A percentile compares a stretch with the other conserved stretches of the same genome.
phyloP scores from a whole-genome alignment of 2,797 vertebrate species.

The Malacoraja senta region DNA sequence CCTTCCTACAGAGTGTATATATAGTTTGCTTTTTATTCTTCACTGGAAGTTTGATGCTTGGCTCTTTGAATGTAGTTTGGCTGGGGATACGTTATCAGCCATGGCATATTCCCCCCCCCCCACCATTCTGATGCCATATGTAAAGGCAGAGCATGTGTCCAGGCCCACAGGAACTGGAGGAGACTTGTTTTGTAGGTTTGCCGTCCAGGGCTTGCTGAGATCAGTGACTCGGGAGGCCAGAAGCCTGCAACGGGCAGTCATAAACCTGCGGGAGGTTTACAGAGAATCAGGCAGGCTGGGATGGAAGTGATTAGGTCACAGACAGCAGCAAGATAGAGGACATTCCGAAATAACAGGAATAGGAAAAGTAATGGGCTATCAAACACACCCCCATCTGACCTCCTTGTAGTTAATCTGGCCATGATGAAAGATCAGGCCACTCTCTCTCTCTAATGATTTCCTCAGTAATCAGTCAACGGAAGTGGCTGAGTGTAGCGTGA shows the following conservation, averaged over 20 bases:
- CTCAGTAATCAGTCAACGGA: conserved; percentile 79
- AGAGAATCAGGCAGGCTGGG: conserved; percentile 55
- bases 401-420: conserved; percentile 67
- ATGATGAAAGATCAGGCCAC: conserved; percentile 79
- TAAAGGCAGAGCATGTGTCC: conserved; percentile 59
- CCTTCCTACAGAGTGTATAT: conserved; percentile 52
- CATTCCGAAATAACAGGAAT: conserved; percentile 70
- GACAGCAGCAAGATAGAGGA: conserved; percentile 62
- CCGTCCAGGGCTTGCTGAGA: conserved; percentile 25
- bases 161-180: conserved; percentile 47
- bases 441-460: conserved; percentile 83
- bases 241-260: neutral
- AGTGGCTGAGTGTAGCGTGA: conserved; percentile 72
- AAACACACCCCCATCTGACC: conserved; percentile 74
- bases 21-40: conserved; percentile 43
- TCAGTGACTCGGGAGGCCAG: neutral
- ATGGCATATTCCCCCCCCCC: conserved; percentile 52
- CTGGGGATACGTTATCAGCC: conserved; percentile 64
- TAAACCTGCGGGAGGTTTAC: conserved; percentile 37
- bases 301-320: conserved; percentile 72
- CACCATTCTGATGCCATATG: conserved; percentile 58
- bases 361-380: conserved; percentile 72
- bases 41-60: conserved; percentile 51
- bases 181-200: conserved; percentile 31
- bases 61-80: conserved; percentile 53